phyloP scores from a whole-genome alignment of 1,140 invertebrate species.

The Schmidtea mediterranea region DNA sequence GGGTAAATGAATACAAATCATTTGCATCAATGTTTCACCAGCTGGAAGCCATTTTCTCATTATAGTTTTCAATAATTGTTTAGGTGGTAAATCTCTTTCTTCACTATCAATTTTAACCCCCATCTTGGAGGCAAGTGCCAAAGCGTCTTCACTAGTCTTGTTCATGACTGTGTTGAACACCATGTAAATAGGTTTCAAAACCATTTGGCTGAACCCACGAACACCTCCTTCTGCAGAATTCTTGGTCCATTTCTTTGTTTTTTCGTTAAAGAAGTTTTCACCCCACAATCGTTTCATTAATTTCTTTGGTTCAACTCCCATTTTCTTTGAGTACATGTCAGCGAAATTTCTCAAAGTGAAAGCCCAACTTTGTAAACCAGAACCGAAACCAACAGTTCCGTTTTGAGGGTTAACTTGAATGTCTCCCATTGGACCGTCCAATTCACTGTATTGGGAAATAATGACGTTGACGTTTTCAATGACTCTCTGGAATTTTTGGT shows the following conservation, averaged over 20 bases:
- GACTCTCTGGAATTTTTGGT: conserved; percentile 96
- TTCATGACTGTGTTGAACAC: conserved; percentile 93
- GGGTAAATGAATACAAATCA: conserved; percentile 97
- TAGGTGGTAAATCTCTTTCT: conserved; percentile 64
- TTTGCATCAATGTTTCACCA: conserved; percentile 93
- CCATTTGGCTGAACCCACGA: conserved; percentile 90
- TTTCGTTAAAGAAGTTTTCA: conserved; percentile 54
- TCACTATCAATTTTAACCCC: conserved; percentile 60
- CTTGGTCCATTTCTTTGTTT: conserved; percentile 86
- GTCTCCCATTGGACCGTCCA: conserved; percentile 90
- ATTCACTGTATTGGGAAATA: conserved; percentile 92
- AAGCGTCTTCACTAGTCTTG: conserved; percentile 74
- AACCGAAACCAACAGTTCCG: conserved; percentile 95
- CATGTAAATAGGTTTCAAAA: conserved; percentile 93
- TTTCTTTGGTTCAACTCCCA: conserved; percentile 79
- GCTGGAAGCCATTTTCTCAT: conserved; percentile 97
- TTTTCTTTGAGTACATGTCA: conserved; percentile 92
- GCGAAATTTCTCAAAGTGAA: conserved; percentile 97
- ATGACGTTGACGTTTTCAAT: conserved; percentile 99
- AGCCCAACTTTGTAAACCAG: conserved; percentile 92
- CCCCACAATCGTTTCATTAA: conserved; percentile 76
- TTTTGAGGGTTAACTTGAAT: conserved; percentile 62
- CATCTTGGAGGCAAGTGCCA: conserved; percentile 39
- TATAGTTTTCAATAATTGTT: conserved; percentile 33
- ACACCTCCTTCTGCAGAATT: conserved; percentile 44